Evolutionary conservation across 1,140 invertebrate species (phyloP), one percentile per base, ranked within the genome.

Genomic region (Cyclargus thomasi): DNA sequence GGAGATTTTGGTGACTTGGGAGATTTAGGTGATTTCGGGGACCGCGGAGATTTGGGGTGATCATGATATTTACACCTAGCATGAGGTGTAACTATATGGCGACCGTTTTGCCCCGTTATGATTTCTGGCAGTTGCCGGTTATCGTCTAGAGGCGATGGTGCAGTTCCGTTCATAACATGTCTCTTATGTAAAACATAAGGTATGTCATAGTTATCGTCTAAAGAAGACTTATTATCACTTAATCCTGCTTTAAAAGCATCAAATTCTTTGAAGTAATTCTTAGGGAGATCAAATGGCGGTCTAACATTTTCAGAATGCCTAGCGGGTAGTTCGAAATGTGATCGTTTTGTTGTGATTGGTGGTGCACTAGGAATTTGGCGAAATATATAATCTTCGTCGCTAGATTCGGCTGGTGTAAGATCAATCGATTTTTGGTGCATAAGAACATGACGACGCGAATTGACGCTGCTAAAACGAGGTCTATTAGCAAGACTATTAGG

Each of bases 361-460:
- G 94, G 93, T 39, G 93, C 93, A 74, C 93, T 94, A 0, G 94
- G 94, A 73, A 94, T 94, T 85, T 94, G 94, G 66, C 93, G 92
- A 72, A 94, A 94, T 47, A 94, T 92, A 71, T 94, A 94, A 77
- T 96, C 95, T 81, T 95, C 95, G 76, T 96, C 95, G 29, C 95
- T 95, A 0, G 95, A 95, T 83, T 96, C 95, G 0, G 95, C 95
- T 0, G 95, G 95, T 10, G 95, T 96, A 6, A 96, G 85, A 79
- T 96, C 96, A 70, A 97, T 96, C 0, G 95, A 96, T 80, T 96
- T 96, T 74, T 96, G 96, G 84, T 96, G 95, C 92, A 95, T 96
- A n/a, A 97, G 83, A 47, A 95, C 93, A 79, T 95, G 93, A 1
- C 95, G 91, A 29, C 95, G 91, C 10, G 93, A 94, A 77, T 93